Evolutionary conservation across 2,113 vertebrate species (phyloP).

Genomic region (Hemibagrus wyckioides): DNA sequence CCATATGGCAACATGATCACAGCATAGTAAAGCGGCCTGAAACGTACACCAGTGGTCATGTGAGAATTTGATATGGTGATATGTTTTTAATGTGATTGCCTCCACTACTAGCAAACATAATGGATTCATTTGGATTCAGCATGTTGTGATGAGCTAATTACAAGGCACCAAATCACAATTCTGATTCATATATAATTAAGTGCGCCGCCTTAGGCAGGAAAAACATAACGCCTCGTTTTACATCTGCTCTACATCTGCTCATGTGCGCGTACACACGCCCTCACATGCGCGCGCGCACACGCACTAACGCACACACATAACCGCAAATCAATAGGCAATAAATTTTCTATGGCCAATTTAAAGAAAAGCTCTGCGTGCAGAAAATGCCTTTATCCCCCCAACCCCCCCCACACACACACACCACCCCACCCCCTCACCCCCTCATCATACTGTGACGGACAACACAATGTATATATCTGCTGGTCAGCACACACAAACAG

Average conservation of each 20-base stretch:
- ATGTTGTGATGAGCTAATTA: background rate
- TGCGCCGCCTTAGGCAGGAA: background rate
- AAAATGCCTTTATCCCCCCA: background rate
- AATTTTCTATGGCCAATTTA: slow-evolving; percentile 7
- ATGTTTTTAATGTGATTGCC: background rate
- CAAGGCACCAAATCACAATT: background rate
- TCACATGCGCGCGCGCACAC: background rate
- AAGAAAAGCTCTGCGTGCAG: background rate
- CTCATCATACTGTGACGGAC: background rate
- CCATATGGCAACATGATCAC: background rate
- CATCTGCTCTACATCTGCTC: background rate
- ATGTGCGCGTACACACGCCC: too few relatives aligned
- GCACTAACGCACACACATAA: background rate
- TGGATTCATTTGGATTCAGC: background rate
- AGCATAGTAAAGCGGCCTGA: background rate
- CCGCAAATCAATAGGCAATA: slow-evolving; percentile 29
- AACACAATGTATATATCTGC: background rate
- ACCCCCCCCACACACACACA: too few relatives aligned
- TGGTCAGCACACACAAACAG: background rate
- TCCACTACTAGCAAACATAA: background rate
- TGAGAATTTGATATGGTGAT: background rate
- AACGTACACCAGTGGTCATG: background rate
- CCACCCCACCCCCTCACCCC: background rate
- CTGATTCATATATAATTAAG: slow-evolving; percentile 20
- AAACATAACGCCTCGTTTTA: background rate